Base-by-base conservation (phyloP, 2,888 invertebrate genomes). In the Parthenolecanium corni region DNA sequence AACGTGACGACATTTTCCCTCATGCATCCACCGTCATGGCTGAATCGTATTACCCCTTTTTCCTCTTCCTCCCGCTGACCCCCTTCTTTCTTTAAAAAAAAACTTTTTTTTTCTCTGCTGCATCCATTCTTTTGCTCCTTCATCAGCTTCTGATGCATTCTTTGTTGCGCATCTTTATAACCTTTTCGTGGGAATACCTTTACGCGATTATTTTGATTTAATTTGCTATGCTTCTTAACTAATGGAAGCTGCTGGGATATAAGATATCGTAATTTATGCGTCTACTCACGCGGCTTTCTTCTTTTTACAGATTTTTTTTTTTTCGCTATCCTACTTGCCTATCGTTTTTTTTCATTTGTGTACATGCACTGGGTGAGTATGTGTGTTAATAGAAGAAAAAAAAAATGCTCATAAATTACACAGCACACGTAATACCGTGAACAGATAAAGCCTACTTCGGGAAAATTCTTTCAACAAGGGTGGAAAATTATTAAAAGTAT, bases 1-100 rank as follows among this genome's bases (percentile, higher is more conserved):
- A 61, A 51, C 61, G 61, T 51, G 61, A 58, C 58, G 58, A 61
- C 61, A 61, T 51, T 61, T 51, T 61, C 38, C 61, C 61, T 61
- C 51, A 40, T 61, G 46, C 38, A 61, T 47, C 24, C 46, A 51
- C 38, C 40, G 20, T 20, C 57, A 46, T 49, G 49, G 20, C 11
- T 49, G 21, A 18, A 23, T 5, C 21, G 20, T 21, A 21, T 49
- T 49, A 14, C 23, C 21, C 21, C 23, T 21, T 49, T 44, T 20
- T 5, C 46, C 6, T 5, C 46, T 44, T 20, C 6, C n/a, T 40
- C n/a, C 40, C 40, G 12, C 40, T 40, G n/a, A n/a, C n/a, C n/a
- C 40, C n/a, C 2, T n/a, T 40, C 12, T n/a, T 46, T 18, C 46
- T 46, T n/a, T 18, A 46, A 18, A n/a, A 46, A 18, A 46, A 18